Conservation (phyloP, 2,113 vertebrate species). For the Varanus komodoensis region DNA sequence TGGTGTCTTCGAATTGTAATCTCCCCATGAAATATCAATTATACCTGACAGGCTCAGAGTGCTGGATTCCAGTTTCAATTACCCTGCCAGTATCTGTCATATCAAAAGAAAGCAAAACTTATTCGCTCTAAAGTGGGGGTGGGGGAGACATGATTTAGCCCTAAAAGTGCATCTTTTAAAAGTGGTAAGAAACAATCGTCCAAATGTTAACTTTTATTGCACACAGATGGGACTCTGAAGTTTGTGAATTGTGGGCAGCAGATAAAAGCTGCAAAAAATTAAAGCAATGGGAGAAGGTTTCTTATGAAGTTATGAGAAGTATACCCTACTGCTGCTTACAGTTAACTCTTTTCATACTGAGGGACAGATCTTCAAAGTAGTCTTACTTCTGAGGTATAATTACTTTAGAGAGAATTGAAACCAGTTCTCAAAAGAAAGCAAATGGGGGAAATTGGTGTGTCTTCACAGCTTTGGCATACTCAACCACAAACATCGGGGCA, state of each 20-base stretch:
- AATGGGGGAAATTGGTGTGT: background rate
- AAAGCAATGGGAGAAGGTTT: background rate
- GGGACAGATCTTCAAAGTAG: accelerated
- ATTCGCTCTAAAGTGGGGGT: conserved; percentile 33
- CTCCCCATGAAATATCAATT: conserved; percentile 55
- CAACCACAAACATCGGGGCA: background rate
- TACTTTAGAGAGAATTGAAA: conserved; percentile 18
- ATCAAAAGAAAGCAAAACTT: conserved; percentile 45
- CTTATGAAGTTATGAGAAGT: background rate
- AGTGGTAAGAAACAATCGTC: background rate
- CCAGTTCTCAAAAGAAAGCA: background rate
- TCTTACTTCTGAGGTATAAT: background rate
- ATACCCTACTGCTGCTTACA: background rate
- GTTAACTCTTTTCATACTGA: background rate
- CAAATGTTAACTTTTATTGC: conserved; percentile 27
- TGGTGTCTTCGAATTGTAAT: conserved; percentile 48
- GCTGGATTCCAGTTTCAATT: conserved; percentile 29
- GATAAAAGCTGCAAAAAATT: background rate
- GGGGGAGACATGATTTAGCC: conserved; percentile 39
- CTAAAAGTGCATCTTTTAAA: conserved; percentile 41
- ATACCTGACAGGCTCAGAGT: conserved; percentile 28
- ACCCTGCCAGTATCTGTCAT: conserved; percentile 34
- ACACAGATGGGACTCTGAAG: conserved; percentile 35
- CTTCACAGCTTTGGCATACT: conserved; percentile 7
- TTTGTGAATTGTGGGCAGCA: background rate